Evolutionary conservation across 64 coral and sea anemone species (phyloP).

Genomic region (Actinia tenebrosa): DNA sequence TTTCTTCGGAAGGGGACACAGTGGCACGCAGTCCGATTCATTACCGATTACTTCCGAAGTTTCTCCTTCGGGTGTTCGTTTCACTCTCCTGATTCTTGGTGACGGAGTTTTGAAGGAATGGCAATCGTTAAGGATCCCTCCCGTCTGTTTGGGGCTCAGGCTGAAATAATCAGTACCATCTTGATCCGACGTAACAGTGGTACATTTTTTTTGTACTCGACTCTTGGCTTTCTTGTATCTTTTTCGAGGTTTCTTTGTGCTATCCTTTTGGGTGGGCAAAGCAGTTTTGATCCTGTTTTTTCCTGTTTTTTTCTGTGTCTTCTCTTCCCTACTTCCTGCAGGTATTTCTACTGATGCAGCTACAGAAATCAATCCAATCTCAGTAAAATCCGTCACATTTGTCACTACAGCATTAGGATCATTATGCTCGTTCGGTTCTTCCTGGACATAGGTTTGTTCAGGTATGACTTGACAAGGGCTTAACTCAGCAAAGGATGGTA

Average conservation of each 20-base stretch:
- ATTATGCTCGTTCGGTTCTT: not conserved
- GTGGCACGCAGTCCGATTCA: not conserved
- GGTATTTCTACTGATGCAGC: slow-evolving; percentile 49
- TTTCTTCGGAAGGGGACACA: not conserved
- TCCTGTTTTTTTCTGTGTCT: not conserved
- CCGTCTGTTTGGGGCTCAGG: not conserved
- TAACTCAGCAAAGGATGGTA: slow-evolving; percentile 1
- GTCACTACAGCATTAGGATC: not conserved
- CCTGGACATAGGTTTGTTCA: not conserved
- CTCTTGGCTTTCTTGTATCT: not conserved
- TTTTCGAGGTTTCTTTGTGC: not conserved
- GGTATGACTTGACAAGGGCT: not conserved
- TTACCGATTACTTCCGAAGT: slow-evolving; percentile 9
- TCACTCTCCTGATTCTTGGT: slow-evolving; percentile 14
- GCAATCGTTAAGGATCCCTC: not conserved
- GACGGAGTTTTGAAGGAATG: not conserved
- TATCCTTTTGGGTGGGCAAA: not conserved
- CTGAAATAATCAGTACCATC: not conserved
- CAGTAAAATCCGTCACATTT: not conserved
- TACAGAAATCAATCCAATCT: slow-evolving; percentile 35
- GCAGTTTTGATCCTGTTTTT: not conserved
- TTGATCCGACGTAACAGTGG: not conserved
- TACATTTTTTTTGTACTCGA: not conserved
- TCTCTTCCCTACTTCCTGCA: not conserved
- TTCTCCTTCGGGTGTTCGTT: not conserved